These are phyloP conservation scores for Hippocampus mohnikei DNA, from an alignment of 2,113 vertebrate species.

Conservation along the genomic window DNA sequence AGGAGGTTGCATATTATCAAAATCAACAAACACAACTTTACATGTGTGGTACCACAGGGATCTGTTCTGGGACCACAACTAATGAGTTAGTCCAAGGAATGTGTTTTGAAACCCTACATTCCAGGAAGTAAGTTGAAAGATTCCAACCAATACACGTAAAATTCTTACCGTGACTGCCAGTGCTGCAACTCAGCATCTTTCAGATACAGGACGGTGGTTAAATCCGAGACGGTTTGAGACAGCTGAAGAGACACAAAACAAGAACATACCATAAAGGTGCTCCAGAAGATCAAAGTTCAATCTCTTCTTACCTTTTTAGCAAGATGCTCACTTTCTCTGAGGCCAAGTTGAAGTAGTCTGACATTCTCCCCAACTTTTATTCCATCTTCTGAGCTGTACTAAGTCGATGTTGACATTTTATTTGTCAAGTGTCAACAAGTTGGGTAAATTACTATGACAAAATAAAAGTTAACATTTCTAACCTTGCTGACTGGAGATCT, in stretches of 20 bases:
- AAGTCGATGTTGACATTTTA: background rate
- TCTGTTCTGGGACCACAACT: background rate
- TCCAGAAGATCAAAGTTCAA: background rate
- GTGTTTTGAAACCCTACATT: background rate
- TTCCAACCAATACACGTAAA: background rate
- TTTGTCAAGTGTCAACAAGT: background rate
- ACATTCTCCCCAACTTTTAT: slow-evolving; percentile 20
- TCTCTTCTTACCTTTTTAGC: slow-evolving; percentile 57
- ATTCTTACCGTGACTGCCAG: slow-evolving; percentile 71
- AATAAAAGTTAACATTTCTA: slow-evolving; percentile 4
- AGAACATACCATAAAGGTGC: background rate
- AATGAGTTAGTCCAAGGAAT: background rate
- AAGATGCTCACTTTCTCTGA: slow-evolving; percentile 67
- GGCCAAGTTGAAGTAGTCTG: slow-evolving; percentile 47
- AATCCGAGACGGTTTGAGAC: slow-evolving; percentile 66
- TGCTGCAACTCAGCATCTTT: slow-evolving; percentile 74
- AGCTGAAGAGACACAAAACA: slow-evolving; percentile 50
- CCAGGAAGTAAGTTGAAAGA: background rate
- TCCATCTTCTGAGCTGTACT: slow-evolving; percentile 30
- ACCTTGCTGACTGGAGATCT: slow-evolving; percentile 48
- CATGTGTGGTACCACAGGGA: background rate
- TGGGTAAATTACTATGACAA: background rate
- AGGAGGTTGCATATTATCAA: background rate
- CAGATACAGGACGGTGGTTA: slow-evolving; percentile 61
- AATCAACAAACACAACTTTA: background rate